These are phyloP conservation scores for Varanus salvator DNA, from an alignment of 2,113 vertebrate species.

Conservation along the genomic window DNA sequence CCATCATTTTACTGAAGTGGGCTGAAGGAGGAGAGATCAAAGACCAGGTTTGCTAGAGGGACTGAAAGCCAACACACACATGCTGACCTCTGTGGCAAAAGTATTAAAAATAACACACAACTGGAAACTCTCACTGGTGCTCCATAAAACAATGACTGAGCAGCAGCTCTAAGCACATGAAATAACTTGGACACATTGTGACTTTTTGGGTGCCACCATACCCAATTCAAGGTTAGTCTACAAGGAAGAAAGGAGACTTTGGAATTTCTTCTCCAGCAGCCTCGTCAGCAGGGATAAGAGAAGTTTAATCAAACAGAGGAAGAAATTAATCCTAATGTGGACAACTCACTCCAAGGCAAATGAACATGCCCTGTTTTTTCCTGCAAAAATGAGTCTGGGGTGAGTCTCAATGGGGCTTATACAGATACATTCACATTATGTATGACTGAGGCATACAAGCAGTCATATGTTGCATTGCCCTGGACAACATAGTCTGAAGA, in stretches of 20 bases:
- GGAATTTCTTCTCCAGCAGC: neutral
- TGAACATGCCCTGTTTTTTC: neutral
- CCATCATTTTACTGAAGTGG: neutral
- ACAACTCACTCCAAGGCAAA: neutral
- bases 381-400: neutral
- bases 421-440: neutral
- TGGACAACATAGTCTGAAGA: neutral
- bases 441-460: neutral
- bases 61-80: neutral
- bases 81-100: neutral
- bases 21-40: neutral
- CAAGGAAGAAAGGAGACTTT: neutral
- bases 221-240: neutral
- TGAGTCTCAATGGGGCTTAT: neutral
- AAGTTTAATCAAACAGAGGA: neutral
- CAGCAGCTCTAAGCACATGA: neutral
- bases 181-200: neutral
- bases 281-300: neutral
- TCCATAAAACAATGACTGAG: neutral
- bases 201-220: neutral
- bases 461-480: neutral
- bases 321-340: constrained; percentile 1
- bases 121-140: neutral
- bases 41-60: neutral
- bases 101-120: neutral